phyloP scores from a whole-genome alignment of 1,140 invertebrate genomes.

The Philotrypesis tridentata region DNA sequence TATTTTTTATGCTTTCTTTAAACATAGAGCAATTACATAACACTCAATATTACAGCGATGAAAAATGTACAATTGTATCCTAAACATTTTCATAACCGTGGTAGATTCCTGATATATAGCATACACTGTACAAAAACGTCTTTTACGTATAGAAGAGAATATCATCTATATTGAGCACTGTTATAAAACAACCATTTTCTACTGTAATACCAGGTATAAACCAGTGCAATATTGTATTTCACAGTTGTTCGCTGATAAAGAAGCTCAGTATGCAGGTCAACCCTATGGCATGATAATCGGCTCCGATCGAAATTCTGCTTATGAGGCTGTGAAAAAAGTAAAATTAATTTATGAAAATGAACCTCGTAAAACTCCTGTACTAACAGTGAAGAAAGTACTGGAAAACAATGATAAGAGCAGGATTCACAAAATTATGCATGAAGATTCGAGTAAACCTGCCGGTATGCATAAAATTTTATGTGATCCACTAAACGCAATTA shows the following conservation, averaged over 20 bases:
- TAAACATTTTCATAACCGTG: too few relatives aligned
- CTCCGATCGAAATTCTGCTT: conserved; percentile 75
- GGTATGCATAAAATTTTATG: neutral
- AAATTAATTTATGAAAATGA: conserved; percentile 77
- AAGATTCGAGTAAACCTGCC: conserved; percentile 56
- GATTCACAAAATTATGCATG: conserved; percentile 56
- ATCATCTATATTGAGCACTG: too few relatives aligned
- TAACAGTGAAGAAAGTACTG: conserved; percentile 79
- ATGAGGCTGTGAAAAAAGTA: conserved; percentile 78
- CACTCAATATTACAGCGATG: too few relatives aligned
- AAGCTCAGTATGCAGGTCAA: conserved; percentile 81
- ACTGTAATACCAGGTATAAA: too few relatives aligned
- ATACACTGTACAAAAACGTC: too few relatives aligned
- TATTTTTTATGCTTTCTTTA: too few relatives aligned
- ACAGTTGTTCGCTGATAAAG: conserved; percentile 72
- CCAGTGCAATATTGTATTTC: conserved; percentile 27
- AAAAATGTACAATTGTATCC: too few relatives aligned
- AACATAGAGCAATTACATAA: too few relatives aligned
- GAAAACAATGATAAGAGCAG: conserved; percentile 64
- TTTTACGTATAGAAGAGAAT: too few relatives aligned
- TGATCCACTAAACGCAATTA: neutral
- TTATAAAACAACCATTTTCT: too few relatives aligned
- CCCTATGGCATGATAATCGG: conserved; percentile 83
- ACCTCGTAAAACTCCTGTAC: conserved; percentile 71
- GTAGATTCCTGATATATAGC: too few relatives aligned